Percentiles rank a stretch among this genome's conserved stretches.
phyloP scores from a whole-genome alignment of 2,888 invertebrate genomes.

The Ctena decussata region DNA sequence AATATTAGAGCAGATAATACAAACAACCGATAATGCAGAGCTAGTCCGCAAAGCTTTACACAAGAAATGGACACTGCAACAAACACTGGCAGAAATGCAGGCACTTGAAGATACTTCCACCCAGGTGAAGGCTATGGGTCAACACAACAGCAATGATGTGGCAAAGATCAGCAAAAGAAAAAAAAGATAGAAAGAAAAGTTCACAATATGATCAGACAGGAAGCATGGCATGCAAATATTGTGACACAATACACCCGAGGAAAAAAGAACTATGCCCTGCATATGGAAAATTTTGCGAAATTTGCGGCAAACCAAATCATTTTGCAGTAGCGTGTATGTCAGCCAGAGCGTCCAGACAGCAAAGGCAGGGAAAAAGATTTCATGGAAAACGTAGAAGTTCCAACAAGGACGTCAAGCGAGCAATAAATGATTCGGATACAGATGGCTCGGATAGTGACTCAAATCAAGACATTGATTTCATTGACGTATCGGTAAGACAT shows the following conservation, averaged over 20 bases:
- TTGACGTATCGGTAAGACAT: constrained; percentile 1
- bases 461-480: not conserved
- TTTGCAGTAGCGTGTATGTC: not conserved
- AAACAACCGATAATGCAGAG: not conserved
- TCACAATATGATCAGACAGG: not conserved
- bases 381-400: not conserved
- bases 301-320: not conserved
- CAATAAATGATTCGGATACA: not conserved
- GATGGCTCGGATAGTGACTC: not conserved
- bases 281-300: not conserved
- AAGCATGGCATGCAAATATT: not conserved
- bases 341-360: not conserved
- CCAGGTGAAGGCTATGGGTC: not conserved
- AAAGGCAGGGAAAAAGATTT: not conserved
- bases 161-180: not conserved
- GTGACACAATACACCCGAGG: not conserved
- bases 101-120: not conserved
- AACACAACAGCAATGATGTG: not conserved
- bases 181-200: not conserved
- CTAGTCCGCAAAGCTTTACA: not conserved
- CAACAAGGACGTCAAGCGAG: not conserved
- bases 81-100: not conserved
- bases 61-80: not conserved
- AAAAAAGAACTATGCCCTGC: not conserved
- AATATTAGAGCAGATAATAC: constrained; percentile 8